Conservation (phyloP, 1,140 invertebrate genomes). For the Semibalanus balanoides region DNA sequence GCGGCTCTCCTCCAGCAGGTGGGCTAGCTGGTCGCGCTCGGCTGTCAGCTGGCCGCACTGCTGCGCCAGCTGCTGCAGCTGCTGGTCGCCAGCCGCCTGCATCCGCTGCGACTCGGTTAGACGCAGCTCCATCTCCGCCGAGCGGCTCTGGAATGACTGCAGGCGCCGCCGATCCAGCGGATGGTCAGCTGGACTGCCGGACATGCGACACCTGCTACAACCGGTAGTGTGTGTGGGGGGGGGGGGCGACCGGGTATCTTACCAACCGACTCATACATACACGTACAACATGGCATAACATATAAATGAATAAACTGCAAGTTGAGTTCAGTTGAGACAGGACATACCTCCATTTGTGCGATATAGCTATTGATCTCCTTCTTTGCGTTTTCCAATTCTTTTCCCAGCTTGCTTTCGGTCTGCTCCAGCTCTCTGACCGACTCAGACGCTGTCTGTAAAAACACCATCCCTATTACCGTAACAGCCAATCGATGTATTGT, state of each 20-base stretch:
- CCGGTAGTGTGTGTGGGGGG: too few relatives aligned
- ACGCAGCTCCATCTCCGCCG: not conserved
- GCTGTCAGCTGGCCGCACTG: not conserved
- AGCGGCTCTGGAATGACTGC: not conserved
- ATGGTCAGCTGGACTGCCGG: too few relatives aligned
- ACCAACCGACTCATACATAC: too few relatives aligned
- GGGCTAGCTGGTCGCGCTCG: not conserved
- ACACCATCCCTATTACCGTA: too few relatives aligned
- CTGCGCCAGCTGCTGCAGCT: not conserved
- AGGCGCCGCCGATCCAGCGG: too few relatives aligned
- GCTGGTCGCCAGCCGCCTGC: not conserved
- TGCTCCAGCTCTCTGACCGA: not conserved
- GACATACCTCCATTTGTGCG: not conserved
- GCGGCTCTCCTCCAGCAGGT: not conserved
- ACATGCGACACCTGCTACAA: too few relatives aligned
- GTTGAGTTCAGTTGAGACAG: too few relatives aligned
- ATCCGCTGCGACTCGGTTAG: not conserved
- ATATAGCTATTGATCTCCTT: not conserved
- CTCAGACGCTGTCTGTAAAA: not conserved
- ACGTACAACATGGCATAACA: too few relatives aligned
- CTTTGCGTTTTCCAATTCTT: not conserved
- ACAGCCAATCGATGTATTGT: too few relatives aligned
- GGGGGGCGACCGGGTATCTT: too few relatives aligned
- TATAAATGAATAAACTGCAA: too few relatives aligned
- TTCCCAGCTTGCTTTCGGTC: not conserved